Base-by-base conservation (phyloP, 1,140 invertebrate genomes). In the Aphelenchoides avenae region DNA sequence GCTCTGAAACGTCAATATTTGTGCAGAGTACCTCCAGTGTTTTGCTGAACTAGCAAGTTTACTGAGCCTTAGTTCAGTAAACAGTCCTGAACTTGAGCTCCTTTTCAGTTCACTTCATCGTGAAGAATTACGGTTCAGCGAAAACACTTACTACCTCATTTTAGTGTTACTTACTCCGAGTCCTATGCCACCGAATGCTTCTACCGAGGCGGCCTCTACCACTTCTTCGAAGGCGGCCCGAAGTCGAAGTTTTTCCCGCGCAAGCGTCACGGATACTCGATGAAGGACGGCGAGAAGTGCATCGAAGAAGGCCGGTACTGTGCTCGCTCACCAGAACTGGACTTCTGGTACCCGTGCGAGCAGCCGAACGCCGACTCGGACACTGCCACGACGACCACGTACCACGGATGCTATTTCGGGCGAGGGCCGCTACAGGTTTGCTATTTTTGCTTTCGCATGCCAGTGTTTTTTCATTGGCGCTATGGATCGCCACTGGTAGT, bases 221-320 rank as follows among this genome's bases (percentile, higher is more conserved):
- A 73, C 37, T 73, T 73, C 52, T 73, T 74, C 43, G 70, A 73
- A 53, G 61, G 70, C 11, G 71, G 71, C 6, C 70, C 71, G n/a
- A 60, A 59, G 29, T 75, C 68, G n/a, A 39, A 66, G 18, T 70
- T 75, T 18, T 61, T 72, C 24, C 33, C 57, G 3, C 52, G 55
- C n/a, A 20, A 27, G n/a, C 56, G 55, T 9, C 31, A 55, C 24
- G 56, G 55, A 36, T 57, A 52, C 22, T 40, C 55, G 5, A 18
- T 57, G 13, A 60, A 57, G 15, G 55, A 57, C 11, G 55, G 51
- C 6, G 55, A 57, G n/a, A 61, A 52, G 18, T 57, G 55, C 29
- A 37, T 57, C 20, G 27, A 60, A 57, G 55, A 66, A 65, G 61
- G 61, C 18, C 40, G 58, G n/a, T 49, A 63, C 34, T 63, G 61